A percentile compares a stretch with the other conserved stretches of the same genome.
These are phyloP conservation scores for Trichacis sp. DNA, from an alignment of 2,888 invertebrate genomes.

Conservation along the genomic window DNA sequence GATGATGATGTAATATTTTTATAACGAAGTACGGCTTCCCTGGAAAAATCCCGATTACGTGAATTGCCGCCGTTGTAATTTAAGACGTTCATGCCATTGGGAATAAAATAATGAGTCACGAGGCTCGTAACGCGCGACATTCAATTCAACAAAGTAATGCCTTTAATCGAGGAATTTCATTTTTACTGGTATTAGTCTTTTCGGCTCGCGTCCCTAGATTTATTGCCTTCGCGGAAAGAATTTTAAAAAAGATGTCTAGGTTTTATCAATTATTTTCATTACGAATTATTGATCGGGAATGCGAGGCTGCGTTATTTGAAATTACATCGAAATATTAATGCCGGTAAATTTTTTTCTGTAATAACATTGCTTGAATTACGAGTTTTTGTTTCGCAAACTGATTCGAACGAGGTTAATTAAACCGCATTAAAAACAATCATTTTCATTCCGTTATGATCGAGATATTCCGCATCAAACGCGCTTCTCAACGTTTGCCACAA, in stretches of 20 bases:
- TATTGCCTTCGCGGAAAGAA: too few relatives aligned
- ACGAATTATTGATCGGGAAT: not conserved
- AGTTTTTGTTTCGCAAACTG: conserved; percentile 36
- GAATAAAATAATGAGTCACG: not conserved
- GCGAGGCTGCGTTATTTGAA: not conserved
- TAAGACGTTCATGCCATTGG: not conserved
- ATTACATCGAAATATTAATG: not conserved
- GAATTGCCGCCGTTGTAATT: not conserved
- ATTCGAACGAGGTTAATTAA: conserved; percentile 39
- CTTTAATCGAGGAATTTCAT: not conserved
- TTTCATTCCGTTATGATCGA: too few relatives aligned
- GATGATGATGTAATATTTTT: not conserved
- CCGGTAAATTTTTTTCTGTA: conserved; percentile 28
- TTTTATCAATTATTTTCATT: not conserved
- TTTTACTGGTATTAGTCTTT: not conserved
- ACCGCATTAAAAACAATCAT: conserved; percentile 20
- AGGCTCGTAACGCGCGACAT: not conserved
- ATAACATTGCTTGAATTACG: conserved; percentile 31
- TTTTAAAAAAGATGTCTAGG: too few relatives aligned
- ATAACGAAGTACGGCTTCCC: not conserved
- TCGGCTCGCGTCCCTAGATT: not conserved
- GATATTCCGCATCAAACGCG: too few relatives aligned
- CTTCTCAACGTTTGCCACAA: too few relatives aligned
- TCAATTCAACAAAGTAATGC: not conserved
- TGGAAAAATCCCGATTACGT: not conserved